Percentiles rank a stretch among this genome's conserved stretches.
phyloP scores from a whole-genome alignment of 2,113 vertebrate species.

The Pelobates fuscus region DNA sequence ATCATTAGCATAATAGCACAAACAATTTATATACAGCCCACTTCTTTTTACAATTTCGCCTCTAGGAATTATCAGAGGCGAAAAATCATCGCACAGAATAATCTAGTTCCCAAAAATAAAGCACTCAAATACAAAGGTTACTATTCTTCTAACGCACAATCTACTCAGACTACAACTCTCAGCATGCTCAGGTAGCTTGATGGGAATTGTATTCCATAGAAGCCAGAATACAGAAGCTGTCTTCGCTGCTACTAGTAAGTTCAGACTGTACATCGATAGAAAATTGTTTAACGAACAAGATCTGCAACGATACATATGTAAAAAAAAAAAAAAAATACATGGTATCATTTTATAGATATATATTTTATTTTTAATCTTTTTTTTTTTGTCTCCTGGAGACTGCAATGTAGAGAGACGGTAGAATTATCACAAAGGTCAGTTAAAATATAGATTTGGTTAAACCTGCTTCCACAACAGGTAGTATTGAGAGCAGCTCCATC shows the following conservation, averaged over 20 bases:
- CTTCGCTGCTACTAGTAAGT: neutral
- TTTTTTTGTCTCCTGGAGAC: neutral
- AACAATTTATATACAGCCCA: no score
- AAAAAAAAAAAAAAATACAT: neutral
- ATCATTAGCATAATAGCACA: no score
- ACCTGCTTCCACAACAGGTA: slow-evolving; percentile 45
- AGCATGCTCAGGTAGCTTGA: neutral
- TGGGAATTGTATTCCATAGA: neutral
- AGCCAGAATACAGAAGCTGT: neutral
- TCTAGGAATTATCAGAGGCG: no score
- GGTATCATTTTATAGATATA: no score
- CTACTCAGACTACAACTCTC: neutral
- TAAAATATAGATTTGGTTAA: slow-evolving; percentile 27
- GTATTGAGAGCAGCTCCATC: slow-evolving; percentile 28
- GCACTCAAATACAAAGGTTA: no score
- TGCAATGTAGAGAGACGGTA: neutral
- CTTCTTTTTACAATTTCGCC: no score
- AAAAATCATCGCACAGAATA: no score
- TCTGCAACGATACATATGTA: neutral
- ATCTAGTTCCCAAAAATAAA: no score
- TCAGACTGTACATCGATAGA: neutral
- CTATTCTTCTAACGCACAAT: no score
- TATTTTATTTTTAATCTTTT: neutral
- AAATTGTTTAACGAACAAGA: neutral
- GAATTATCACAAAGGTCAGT: slow-evolving; percentile 31